Conservation (phyloP, 2,113 vertebrate genomes). For the Thamnophis sirtalis region DNA sequence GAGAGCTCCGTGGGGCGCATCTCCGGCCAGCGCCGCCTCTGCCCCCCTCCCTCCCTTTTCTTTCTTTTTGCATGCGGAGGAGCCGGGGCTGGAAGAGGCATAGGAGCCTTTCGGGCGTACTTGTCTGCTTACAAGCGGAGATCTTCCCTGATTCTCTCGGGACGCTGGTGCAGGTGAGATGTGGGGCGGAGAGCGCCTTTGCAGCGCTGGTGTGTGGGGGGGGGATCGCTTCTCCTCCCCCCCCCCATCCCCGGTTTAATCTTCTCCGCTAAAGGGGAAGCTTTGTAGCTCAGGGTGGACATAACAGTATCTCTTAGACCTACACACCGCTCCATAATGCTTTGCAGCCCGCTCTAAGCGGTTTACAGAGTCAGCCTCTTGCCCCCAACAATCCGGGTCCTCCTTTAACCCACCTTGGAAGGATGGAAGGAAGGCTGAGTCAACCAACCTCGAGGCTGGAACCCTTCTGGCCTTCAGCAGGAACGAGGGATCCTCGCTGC, state of each 20-base stretch:
- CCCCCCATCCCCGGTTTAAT: background rate
- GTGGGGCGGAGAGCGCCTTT: background rate
- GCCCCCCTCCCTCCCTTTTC: background rate
- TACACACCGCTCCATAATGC: background rate
- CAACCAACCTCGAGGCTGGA: background rate
- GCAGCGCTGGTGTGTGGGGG: accelerated
- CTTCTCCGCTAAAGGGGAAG: background rate
- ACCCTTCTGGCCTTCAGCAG: too few species aligned
- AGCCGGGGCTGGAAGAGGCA: background rate
- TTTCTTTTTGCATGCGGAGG: background rate
- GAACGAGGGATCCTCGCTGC: background rate
- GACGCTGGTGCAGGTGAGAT: background rate
- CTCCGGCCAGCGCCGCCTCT: background rate
- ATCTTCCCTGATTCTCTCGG: background rate
- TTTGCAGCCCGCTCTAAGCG: background rate
- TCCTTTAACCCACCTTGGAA: background rate
- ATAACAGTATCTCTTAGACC: too few species aligned
- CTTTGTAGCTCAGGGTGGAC: background rate
- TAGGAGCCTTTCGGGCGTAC: background rate
- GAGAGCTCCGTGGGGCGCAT: background rate
- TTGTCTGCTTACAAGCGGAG: slow-evolving; percentile 1
- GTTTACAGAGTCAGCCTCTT: background rate
- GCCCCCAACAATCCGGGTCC: too few species aligned
- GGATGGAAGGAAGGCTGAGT: background rate
- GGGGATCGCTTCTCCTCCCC: background rate